Percentiles rank a stretch among this genome's conserved stretches.
phyloP scores from a whole-genome alignment of 1,140 invertebrate genomes.

The Aethina tumida region DNA sequence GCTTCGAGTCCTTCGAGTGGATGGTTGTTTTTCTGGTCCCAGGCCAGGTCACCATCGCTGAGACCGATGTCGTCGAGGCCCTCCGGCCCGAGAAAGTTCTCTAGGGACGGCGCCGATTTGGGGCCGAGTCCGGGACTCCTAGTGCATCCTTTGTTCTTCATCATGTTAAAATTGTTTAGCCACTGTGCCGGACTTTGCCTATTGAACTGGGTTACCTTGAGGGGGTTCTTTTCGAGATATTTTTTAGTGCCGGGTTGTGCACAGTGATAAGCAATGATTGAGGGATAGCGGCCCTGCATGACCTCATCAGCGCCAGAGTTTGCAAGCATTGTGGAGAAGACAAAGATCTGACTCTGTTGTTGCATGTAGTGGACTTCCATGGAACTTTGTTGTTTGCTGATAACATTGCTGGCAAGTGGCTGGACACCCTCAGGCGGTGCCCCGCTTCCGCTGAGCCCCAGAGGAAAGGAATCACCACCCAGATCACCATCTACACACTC shows the following conservation, averaged over 20 bases:
- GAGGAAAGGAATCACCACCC: conserved; percentile 16
- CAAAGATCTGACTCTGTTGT: conserved; percentile 96
- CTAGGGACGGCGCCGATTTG: conserved; percentile 26
- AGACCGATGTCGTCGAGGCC: conserved; percentile 40
- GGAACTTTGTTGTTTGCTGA: conserved; percentile 68
- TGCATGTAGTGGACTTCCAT: conserved; percentile 82
- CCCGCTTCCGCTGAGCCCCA: conserved; percentile 12
- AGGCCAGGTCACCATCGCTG: conserved; percentile 31
- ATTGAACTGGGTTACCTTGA: conserved; percentile 79
- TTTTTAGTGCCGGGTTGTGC: conserved; percentile 91
- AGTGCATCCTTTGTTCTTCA: conserved; percentile 57
- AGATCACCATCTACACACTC: conserved; percentile 21
- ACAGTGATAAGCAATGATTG: conserved; percentile 92
- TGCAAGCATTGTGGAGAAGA: conserved; percentile 88
- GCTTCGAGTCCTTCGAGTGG: conserved; percentile 31
- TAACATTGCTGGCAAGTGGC: conserved; percentile 64
- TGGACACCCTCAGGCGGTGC: conserved; percentile 48
- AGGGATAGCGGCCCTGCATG: conserved; percentile 75
- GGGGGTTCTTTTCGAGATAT: conserved; percentile 87
- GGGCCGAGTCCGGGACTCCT: conserved; percentile 36
- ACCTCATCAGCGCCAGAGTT: conserved; percentile 93
- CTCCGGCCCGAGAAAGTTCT: conserved; percentile 43
- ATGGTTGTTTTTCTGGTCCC: conserved; percentile 36
- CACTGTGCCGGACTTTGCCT: conserved; percentile 73
- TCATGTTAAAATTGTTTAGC: conserved; percentile 67